Percentiles rank a stretch among this genome's conserved stretches.
phyloP scores from a whole-genome alignment of 2,888 invertebrate genomes.

The Formica aserva region DNA sequence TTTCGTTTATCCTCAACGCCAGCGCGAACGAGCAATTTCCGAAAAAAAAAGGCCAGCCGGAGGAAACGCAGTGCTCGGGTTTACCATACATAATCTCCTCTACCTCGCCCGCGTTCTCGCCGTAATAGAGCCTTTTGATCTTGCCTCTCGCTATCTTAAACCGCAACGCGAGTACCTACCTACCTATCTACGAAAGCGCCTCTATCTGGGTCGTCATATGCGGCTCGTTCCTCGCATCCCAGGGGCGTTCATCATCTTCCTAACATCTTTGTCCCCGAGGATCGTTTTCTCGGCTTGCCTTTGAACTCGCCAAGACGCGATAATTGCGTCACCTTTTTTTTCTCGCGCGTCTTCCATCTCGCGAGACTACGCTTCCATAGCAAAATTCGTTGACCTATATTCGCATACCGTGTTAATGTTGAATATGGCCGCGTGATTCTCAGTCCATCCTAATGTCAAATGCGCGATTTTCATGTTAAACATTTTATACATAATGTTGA shows the following conservation, averaged over 20 bases:
- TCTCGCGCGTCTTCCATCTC: constrained; percentile 27
- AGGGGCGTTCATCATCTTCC: constrained; percentile 72
- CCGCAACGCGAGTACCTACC: constrained; percentile 15
- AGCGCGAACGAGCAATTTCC: constrained; percentile 39
- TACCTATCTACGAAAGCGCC: constrained; percentile 28
- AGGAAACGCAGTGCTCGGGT: constrained; percentile 23
- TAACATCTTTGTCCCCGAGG: constrained; percentile 70
- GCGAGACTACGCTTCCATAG: not conserved
- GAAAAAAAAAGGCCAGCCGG: constrained; percentile 33
- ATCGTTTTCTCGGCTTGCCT: constrained; percentile 71
- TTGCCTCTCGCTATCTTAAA: constrained; percentile 46
- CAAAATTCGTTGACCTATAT: constrained; percentile 29
- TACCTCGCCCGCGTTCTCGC: constrained; percentile 24
- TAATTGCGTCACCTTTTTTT: constrained; percentile 69
- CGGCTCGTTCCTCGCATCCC: constrained; percentile 60
- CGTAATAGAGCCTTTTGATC: constrained; percentile 53
- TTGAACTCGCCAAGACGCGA: constrained; percentile 76
- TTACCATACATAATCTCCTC: constrained; percentile 40
- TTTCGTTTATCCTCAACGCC: constrained; percentile 47
- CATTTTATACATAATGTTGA: not conserved
- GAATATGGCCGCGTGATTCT: not conserved
- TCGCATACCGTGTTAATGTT: not conserved
- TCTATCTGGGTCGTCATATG: constrained; percentile 55
- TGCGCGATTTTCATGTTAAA: not conserved
- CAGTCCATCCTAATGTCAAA: not conserved